Evolutionary conservation across 2,113 vertebrate species (phyloP).

Genomic region (Xiphophorus couchianus): DNA sequence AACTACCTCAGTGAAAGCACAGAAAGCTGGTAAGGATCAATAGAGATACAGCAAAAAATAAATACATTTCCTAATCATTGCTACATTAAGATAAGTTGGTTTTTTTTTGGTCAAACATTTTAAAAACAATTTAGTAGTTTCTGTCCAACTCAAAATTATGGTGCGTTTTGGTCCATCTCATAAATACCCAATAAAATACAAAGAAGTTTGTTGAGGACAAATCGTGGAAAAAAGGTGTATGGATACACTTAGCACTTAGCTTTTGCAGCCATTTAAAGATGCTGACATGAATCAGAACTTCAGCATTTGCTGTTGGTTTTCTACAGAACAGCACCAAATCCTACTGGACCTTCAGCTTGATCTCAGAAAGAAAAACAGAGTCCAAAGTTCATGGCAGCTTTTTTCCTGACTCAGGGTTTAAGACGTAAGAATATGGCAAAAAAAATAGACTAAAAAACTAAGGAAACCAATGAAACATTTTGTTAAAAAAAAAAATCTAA

Average conservation of each 20-base stretch:
- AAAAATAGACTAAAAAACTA: neutral
- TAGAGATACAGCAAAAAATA: neutral
- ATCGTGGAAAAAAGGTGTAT: neutral
- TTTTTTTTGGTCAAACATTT: neutral
- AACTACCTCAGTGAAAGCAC: too few species aligned
- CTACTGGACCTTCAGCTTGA: neutral
- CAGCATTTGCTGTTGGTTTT: neutral
- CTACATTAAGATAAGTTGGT: too few species aligned
- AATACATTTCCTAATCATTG: neutral
- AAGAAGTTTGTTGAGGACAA: neutral
- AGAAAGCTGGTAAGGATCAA: too few species aligned
- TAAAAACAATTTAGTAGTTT: neutral
- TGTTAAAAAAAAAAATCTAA: constrained; percentile 23
- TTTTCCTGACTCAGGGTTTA: neutral
- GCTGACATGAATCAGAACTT: neutral
- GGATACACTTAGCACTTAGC: neutral
- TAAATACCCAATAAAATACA: neutral
- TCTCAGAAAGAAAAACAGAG: neutral
- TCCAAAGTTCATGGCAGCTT: constrained; percentile 12
- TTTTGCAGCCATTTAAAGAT: constrained; percentile 19
- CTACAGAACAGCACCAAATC: neutral
- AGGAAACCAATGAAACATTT: neutral
- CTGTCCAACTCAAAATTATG: neutral
- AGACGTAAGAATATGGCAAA: neutral
- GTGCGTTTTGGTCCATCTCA: neutral